Base-by-base conservation (phyloP, 2,888 invertebrate species). In the Clepsis dumicolana region DNA sequence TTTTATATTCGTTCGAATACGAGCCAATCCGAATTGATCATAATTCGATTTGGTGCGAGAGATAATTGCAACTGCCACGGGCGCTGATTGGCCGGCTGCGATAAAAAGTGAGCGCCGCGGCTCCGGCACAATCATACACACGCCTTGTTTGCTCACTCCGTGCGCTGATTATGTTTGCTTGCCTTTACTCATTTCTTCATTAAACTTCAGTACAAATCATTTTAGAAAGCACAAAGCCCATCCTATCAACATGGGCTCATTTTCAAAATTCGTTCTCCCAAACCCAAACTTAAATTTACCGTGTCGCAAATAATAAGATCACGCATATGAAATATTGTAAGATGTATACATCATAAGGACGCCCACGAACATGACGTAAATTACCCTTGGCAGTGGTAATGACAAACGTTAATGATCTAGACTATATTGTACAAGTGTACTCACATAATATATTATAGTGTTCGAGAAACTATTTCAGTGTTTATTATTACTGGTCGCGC, bases 1-100 rank as follows among this genome's bases (percentile, higher is more conserved):
- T 94, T 94, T 94, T 93, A 92, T 92, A 91, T 93, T 91, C 93
- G 90, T 88, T 83, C 90, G 89, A 85, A 92, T 90, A 88, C 89
- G 90, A 89, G 87, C 93, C 93, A 94, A 93, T 94, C 91, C 91
- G 94, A 94, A 94, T 93, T 93, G 94, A 94, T 94, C 94, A 93
- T 94, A 94, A 94, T 92, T 89, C 89, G 91, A 93, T 94, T 93
- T 93, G 87, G 81, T 88, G 80, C 85, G 80, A 89, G 89, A 87
- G 93, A 93, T 93, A 93, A 93, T 93, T 93, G 93, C 93, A 92
- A 91, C 91, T 91, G 92, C 91, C 93, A 91, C 91, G 86, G 88
- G 88, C 89, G 87, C 91, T 93, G 93, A 93, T 93, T 93, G 93
- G 89, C 88, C 79, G 80, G 80, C 78, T 74, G 84, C 84, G 80